Conservation (phyloP, 2,888 invertebrate genomes). For the Ypsolopha sequella region DNA sequence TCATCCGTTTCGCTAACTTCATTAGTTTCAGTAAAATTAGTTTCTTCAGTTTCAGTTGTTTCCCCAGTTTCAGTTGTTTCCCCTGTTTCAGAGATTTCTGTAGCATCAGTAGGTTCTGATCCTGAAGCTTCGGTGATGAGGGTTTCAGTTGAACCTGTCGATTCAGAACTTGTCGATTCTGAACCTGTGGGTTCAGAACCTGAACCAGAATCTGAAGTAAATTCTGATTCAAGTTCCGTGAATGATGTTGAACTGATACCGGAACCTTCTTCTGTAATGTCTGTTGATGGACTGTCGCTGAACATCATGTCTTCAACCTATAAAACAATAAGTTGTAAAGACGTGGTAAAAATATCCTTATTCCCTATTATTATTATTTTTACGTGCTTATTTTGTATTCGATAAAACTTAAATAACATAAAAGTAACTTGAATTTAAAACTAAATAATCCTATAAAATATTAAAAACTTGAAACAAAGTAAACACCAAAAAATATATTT, state of each 20-base stretch:
- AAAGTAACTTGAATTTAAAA: too few species aligned
- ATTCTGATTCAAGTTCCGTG: constrained; percentile 10
- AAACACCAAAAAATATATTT: too few species aligned
- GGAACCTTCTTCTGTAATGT: constrained; percentile 8
- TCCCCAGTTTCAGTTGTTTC: constrained; percentile 10
- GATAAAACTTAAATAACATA: too few species aligned
- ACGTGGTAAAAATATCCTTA: too few species aligned
- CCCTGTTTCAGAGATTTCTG: constrained; percentile 6
- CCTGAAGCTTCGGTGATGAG: not conserved
- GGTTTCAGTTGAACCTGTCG: constrained; percentile 2
- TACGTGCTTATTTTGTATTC: too few species aligned
- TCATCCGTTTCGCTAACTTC: not conserved
- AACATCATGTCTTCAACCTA: constrained; percentile 28
- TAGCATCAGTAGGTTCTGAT: not conserved
- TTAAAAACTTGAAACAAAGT: too few species aligned
- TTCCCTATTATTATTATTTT: too few species aligned
- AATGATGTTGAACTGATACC: constrained; percentile 11
- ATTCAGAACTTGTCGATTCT: constrained; percentile 5
- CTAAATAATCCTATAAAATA: too few species aligned
- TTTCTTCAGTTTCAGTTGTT: constrained; percentile 12
- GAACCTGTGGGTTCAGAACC: constrained; percentile 9
- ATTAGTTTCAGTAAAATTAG: constrained; percentile 8
- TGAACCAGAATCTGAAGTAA: constrained; percentile 14
- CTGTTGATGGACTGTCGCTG: constrained; percentile 23
- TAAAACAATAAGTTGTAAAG: not conserved